These are phyloP conservation scores for Podarcis siculus DNA, from an alignment of 2,797 vertebrate genomes.

Conservation along the genomic window DNA sequence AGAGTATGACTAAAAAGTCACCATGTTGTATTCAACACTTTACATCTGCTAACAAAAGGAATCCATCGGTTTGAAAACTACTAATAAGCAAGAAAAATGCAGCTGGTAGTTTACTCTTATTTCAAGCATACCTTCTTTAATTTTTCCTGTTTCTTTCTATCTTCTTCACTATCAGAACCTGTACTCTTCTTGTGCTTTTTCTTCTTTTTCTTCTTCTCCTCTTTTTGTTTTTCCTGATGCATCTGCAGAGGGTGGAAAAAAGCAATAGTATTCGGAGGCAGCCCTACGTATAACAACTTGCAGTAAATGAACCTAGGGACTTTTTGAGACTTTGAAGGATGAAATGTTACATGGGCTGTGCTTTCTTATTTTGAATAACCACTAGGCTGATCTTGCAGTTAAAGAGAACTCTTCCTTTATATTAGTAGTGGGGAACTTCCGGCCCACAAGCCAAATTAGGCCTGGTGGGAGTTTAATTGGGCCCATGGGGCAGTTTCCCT, in stretches of 20 bases:
- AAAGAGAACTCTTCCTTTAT: background rate
- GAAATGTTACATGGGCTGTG: background rate
- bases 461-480: too few species aligned
- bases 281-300: background rate
- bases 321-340: background rate
- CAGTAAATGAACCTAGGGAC: background rate
- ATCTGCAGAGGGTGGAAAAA: slow-evolving; percentile 79
- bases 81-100: background rate
- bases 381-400: background rate
- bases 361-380: background rate
- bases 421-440: too few species aligned
- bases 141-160: slow-evolving; percentile 94
- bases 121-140: slow-evolving; percentile 88
- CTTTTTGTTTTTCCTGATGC: slow-evolving; percentile 93
- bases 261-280: slow-evolving; percentile 1
- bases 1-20: background rate
- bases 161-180: slow-evolving; percentile 89
- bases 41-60: too few species aligned
- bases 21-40: too few species aligned
- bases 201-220: slow-evolving; percentile 90
- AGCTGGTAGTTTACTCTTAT: background rate
- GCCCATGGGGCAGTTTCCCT: too few species aligned
- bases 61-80: background rate
- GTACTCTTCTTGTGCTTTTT: slow-evolving; percentile 90
- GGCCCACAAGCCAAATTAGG: too few species aligned